These are phyloP conservation scores for Hemithea aestivaria DNA, from an alignment of 2,888 invertebrate species.

Conservation along the genomic window DNA sequence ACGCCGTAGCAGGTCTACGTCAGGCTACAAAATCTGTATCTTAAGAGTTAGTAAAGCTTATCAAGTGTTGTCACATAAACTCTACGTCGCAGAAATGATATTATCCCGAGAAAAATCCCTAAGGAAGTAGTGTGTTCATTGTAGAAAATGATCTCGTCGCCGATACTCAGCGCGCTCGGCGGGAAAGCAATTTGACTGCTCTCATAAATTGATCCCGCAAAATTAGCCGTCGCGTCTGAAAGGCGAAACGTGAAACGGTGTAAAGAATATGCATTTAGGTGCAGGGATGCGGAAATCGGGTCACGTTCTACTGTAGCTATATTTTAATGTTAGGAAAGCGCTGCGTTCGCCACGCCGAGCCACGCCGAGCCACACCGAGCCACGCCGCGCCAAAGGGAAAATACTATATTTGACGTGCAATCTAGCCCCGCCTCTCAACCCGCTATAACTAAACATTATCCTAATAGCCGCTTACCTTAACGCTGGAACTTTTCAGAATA, in stretches of 20 bases:
- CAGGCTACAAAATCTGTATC: too few relatives aligned
- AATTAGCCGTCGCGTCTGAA: slow-evolving; percentile 11
- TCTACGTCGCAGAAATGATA: too few relatives aligned
- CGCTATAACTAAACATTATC: slow-evolving; percentile 14
- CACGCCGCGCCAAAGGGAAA: slow-evolving; percentile 5
- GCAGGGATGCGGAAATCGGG: slow-evolving; percentile 26
- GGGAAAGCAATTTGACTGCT: neutral
- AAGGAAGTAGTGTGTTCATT: too few relatives aligned
- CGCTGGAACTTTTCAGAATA: neutral
- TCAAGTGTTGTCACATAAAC: too few relatives aligned
- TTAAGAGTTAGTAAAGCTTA: too few relatives aligned
- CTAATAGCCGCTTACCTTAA: neutral
- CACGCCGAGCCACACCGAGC: too few relatives aligned
- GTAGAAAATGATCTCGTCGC: too few relatives aligned
- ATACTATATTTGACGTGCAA: slow-evolving; percentile 29
- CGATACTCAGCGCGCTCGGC: too few relatives aligned
- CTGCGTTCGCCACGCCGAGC: slow-evolving; percentile 5
- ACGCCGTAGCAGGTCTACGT: too few relatives aligned
- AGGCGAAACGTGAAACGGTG: slow-evolving; percentile 16
- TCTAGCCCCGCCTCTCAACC: slow-evolving; percentile 19
- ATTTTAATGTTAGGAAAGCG: slow-evolving; percentile 22
- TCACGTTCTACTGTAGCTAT: slow-evolving; percentile 24
- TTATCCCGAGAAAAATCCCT: too few relatives aligned
- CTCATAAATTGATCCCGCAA: slow-evolving; percentile 7
- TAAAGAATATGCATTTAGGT: slow-evolving; percentile 32